Base-by-base conservation (phyloP, 2,888 invertebrate genomes). In the Campaea margaritaria region DNA sequence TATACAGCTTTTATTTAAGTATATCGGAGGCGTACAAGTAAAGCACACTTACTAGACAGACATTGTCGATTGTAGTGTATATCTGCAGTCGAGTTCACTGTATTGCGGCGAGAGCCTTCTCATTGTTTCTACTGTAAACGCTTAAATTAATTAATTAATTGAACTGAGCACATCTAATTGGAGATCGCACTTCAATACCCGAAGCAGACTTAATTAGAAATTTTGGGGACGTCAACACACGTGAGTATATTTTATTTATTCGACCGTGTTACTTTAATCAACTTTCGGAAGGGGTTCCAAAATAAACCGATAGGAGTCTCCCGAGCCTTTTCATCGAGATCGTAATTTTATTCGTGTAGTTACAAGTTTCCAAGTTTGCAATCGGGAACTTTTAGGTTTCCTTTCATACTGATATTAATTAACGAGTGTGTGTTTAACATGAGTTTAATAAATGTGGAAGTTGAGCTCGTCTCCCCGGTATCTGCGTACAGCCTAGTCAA, bases 381-480 rank as follows among this genome's bases (percentile, higher is more conserved):
- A 87, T 86, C 82, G 80, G 69, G 70, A 89, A 90, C 85, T 90
- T 91, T 89, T 76, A 88, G 89, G 89, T 82, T 78, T 79, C 87
- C 86, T 85, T 87, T 87, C 85, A 86, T 79, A 79, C 79, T 74
- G 76, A 82, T 86, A 88, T 89, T 89, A 89, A 91, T 91, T 89
- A 90, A 84, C 78, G 80, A 74, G 76, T 84, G 75, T 86, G 75
- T 86, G 82, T 85, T 82, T 85, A 80, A 79, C 78, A 69, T 67
- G 83, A 84, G 82, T 85, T 83, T 83, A 83, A 83, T 87, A 82
- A 85, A 86, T 87, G 78, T 76, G 76, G 79, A 86, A 86, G 84
- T 86, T 86, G 67, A 72, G 74, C 72, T 65, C 62, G 66, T 38
- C 58, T 67, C 72, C 71, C 49, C 41, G 28, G 75, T 68, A 72